Conservation (phyloP, 2,113 vertebrate genomes). For the Petrocephalus microphthalmus region DNA sequence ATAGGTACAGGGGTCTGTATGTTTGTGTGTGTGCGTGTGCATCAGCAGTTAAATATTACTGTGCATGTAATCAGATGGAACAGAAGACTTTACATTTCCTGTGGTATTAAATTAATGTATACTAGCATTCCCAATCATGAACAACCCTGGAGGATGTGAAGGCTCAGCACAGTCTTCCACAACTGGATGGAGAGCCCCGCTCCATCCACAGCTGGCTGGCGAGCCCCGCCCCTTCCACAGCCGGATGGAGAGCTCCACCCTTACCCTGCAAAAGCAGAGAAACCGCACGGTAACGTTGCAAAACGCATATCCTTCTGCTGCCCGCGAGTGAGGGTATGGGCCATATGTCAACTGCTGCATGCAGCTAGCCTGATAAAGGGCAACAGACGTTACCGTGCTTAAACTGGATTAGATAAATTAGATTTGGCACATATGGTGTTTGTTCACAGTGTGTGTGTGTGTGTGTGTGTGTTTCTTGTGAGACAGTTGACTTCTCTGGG, state of each 20-base stretch:
- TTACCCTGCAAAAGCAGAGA: conserved; percentile 16
- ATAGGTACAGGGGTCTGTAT: too few species aligned
- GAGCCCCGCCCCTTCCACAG: neutral
- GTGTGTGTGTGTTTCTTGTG: neutral
- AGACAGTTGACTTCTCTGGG: neutral
- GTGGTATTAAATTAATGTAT: neutral
- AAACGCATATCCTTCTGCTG: conserved; percentile 38
- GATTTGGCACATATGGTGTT: neutral
- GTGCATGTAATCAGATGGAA: neutral
- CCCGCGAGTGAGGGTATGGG: conserved; percentile 37
- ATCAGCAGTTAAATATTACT: neutral
- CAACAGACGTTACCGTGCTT: conserved; percentile 47
- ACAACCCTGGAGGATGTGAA: neutral
- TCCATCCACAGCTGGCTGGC: neutral
- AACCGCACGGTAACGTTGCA: conserved; percentile 16
- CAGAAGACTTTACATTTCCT: neutral
- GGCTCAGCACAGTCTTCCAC: neutral
- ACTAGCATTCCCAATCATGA: neutral
- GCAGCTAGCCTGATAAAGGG: conserved; percentile 31
- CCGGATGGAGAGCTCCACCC: conserved; percentile 1
- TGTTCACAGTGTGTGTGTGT: conserved; percentile 26
- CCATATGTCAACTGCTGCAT: conserved; percentile 40
- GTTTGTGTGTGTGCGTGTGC: neutral
- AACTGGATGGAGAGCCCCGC: neutral
- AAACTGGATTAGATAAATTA: conserved; percentile 46